Evolutionary conservation across 2,113 vertebrate species (phyloP).

Genomic region (Pseudonaja textilis): DNA sequence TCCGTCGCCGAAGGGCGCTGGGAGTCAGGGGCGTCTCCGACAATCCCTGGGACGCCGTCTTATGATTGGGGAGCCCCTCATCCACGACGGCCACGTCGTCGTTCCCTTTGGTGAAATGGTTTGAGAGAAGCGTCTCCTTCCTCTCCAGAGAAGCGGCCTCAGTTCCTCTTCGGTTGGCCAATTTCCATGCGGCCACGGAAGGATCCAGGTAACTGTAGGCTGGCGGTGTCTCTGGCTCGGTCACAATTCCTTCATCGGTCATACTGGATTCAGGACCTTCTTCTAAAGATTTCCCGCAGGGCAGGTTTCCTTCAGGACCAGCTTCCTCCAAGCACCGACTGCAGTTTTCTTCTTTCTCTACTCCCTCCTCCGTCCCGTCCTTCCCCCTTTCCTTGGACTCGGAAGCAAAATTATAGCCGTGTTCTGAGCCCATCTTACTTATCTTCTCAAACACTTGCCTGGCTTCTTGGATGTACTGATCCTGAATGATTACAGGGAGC

Average conservation of each 20-base stretch:
- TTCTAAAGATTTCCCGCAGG: conserved; percentile 76
- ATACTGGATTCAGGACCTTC: conserved; percentile 91
- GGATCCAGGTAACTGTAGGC: conserved; percentile 72
- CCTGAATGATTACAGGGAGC: conserved; percentile 79
- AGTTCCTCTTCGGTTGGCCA: conserved; percentile 47
- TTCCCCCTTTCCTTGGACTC: conserved; percentile 73
- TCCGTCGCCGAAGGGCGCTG: conserved; percentile 80
- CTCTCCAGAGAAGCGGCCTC: conserved; percentile 33
- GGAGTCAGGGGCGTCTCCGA: conserved; percentile 81
- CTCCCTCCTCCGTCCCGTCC: conserved; percentile 33
- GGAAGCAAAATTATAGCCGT: conserved; percentile 49
- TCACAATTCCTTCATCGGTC: conserved; percentile 95
- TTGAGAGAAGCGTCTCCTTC: conserved; percentile 23
- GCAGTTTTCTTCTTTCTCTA: conserved; percentile 28
- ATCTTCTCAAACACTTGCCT: conserved; percentile 95
- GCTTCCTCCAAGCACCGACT: conserved; percentile 56
- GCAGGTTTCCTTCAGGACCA: conserved; percentile 71
- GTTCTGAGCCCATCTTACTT: conserved; percentile 85
- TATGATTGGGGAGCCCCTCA: conserved; percentile 52
- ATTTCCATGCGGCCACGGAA: conserved; percentile 76
- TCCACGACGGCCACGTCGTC: conserved; percentile 57
- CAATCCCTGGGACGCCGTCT: conserved; percentile 53
- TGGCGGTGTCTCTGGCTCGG: conserved; percentile 79
- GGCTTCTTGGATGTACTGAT: conserved; percentile 90
- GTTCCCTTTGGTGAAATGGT: conserved; percentile 50